Evolutionary conservation across 2,113 vertebrate species (phyloP), one percentile per base, ranked within the genome.

Genomic region (Elanus axillaris): DNA sequence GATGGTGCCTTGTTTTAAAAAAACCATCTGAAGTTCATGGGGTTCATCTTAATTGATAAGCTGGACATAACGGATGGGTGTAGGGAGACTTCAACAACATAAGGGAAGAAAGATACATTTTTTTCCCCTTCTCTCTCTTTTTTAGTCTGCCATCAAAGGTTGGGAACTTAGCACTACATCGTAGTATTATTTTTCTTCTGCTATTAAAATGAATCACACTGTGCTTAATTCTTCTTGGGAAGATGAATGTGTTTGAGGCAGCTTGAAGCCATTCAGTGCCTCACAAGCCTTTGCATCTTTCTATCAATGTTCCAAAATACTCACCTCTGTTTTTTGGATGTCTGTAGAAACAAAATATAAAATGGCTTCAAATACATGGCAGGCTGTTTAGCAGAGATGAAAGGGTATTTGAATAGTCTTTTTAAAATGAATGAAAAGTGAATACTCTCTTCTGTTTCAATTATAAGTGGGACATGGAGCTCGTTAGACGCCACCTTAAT

Each of bases 201-300:
- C 98, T 98, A 98, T 98, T 98, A 98, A 98, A 98, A 98, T 98
- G 97, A 97, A 97, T 98, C 98, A 98, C 96, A 98, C 97, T 98
- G 97, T 97, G 97, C 97, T 84, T 97, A 97, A 97, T 98, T 97
- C 96, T 97, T 98, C 97, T 97, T 94, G 97, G 97, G 97, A 98
- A 98, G 97, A 98, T 98, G 94, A 98, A 98, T 97, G 97, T 90
- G 88, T 97, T 95, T 67, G 95, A 97, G 97, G 96, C 97, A 96
- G 98, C 97, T 98, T 98, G 98, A 98, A 97, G 97, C 96, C 97
- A 96, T 97, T 97, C 97, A 97, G 95, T 55, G 94, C 94, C 93
- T 96, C 84, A 66, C 94, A 90, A 95, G 96, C 97, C 96, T 94
- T 98, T 97, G 97, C 97, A 97, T 97, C 97, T 97, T 97, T 97